These are phyloP conservation scores for Dryobates pubescens DNA, from an alignment of 2,797 vertebrate genomes.

Conservation along the genomic window DNA sequence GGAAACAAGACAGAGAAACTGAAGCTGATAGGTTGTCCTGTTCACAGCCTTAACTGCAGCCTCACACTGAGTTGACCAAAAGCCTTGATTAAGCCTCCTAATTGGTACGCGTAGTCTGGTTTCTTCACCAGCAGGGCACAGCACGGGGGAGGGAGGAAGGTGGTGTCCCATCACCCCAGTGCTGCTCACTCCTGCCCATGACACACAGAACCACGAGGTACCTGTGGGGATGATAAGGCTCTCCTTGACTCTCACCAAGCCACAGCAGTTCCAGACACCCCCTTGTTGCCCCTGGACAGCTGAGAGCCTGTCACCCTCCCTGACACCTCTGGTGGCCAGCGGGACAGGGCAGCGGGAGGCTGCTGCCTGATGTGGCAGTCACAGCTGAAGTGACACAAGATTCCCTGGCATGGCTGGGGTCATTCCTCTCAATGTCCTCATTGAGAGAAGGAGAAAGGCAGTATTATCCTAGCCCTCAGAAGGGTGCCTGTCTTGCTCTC, in stretches of 20 bases:
- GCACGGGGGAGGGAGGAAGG: neutral
- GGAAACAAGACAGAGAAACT: neutral
- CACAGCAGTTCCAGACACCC: neutral
- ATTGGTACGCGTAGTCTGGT: neutral
- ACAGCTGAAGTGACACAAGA: neutral
- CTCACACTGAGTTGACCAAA: neutral
- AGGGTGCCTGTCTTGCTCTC: neutral
- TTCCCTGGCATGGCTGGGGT: fast-evolving
- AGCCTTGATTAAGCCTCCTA: neutral
- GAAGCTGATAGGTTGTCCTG: neutral
- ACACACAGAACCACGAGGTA: fast-evolving
- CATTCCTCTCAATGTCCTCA: neutral
- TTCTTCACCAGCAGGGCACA: neutral
- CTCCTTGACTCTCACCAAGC: neutral
- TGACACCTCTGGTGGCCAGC: fast-evolving
- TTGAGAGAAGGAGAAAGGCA: constrained; percentile 25
- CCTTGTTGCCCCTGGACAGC: neutral
- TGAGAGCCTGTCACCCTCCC: fast-evolving
- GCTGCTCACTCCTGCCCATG: neutral
- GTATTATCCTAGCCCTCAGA: neutral
- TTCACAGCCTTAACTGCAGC: neutral
- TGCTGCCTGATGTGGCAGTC: neutral
- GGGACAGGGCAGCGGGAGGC: neutral
- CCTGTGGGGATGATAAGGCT: fast-evolving
- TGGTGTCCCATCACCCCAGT: neutral